A percentile compares a stretch with the other conserved stretches of the same genome.
These are phyloP conservation scores for Beaufortia kweichowensis DNA, from an alignment of 2,113 vertebrate species.

Conservation along the genomic window DNA sequence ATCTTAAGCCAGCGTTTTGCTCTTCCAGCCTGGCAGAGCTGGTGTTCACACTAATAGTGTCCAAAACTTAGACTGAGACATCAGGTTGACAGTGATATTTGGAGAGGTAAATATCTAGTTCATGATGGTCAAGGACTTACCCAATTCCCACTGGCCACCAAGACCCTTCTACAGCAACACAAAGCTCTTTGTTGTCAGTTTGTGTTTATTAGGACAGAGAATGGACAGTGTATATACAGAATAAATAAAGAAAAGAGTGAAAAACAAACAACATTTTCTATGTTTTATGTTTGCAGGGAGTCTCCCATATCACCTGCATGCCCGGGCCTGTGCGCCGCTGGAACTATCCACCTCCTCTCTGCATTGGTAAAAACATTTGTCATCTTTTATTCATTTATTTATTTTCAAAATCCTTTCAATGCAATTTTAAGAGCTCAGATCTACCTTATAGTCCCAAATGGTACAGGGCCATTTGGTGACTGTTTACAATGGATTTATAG, in stretches of 20 bases:
- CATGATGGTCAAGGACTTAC: too few relatives aligned
- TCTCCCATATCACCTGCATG: slow-evolving; percentile 98
- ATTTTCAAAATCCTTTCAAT: slow-evolving; percentile 12
- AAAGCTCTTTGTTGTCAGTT: too few relatives aligned
- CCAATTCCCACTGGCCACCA: too few relatives aligned
- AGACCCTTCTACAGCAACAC: too few relatives aligned
- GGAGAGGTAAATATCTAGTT: too few relatives aligned
- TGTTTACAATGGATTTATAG: background rate
- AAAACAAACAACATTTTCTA: background rate
- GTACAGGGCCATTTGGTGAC: background rate
- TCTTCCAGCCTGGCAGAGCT: background rate
- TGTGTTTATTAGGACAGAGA: background rate
- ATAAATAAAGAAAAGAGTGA: slow-evolving; percentile 20
- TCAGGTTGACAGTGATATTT: too few relatives aligned
- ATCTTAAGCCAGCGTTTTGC: background rate
- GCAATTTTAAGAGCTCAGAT: slow-evolving; percentile 17
- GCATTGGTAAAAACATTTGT: slow-evolving; percentile 82
- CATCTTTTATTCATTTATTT: background rate
- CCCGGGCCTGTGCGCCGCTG: slow-evolving; percentile 93
- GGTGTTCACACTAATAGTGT: too few relatives aligned
- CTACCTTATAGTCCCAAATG: background rate
- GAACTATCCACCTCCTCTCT: slow-evolving; percentile 96
- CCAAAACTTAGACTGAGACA: too few relatives aligned
- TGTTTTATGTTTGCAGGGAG: slow-evolving; percentile 77
- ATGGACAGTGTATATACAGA: slow-evolving; percentile 28